phyloP scores from a whole-genome alignment of 2,888 invertebrate species.

The Hybos culiciformis region DNA sequence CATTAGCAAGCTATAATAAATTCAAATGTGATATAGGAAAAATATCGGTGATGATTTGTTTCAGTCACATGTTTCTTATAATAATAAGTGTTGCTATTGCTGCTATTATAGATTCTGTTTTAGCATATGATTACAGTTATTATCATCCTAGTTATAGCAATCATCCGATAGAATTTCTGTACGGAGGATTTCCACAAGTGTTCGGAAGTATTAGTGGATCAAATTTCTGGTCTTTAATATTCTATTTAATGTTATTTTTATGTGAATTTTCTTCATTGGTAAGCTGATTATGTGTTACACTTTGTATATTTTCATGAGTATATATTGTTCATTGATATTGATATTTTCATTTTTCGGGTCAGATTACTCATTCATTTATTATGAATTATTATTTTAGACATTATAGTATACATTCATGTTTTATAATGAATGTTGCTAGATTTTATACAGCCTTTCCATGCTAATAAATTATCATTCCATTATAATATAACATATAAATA shows the following conservation, averaged over 20 bases:
- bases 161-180: conserved; percentile 26
- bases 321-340: too few species aligned
- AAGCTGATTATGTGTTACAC: too few species aligned
- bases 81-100: conserved; percentile 18
- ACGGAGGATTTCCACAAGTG: conserved; percentile 57
- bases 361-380: too few species aligned
- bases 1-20: conserved; percentile 70
- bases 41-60: conserved; percentile 24
- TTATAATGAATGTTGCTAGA: too few species aligned
- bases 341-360: too few species aligned
- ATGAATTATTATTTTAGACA: too few species aligned
- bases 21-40: conserved; percentile 55
- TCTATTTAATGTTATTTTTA: conserved; percentile 63
- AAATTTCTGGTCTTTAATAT: conserved; percentile 60
- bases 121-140: background rate
- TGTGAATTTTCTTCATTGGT: conserved; percentile 16
- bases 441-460: too few species aligned
- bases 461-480: too few species aligned
- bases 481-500: too few species aligned
- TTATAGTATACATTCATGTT: too few species aligned
- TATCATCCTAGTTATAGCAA: background rate
- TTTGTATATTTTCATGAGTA: too few species aligned
- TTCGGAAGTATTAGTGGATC: conserved; percentile 54
- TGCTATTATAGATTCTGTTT: background rate
- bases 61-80: conserved; percentile 24